These are phyloP conservation scores for Dynastes grantii DNA, from an alignment of 2,888 invertebrate genomes.

Conservation along the genomic window DNA sequence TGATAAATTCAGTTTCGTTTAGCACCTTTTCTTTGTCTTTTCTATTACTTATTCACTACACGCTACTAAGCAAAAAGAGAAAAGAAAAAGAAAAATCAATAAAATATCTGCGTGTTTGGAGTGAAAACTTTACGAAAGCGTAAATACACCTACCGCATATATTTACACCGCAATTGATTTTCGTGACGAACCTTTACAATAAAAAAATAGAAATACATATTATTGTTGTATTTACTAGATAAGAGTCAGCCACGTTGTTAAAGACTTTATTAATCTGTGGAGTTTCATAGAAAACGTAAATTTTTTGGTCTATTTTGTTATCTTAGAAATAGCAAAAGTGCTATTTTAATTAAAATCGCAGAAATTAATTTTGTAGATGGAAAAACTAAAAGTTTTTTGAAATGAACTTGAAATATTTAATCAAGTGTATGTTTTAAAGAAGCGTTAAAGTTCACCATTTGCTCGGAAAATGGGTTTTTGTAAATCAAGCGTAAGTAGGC, in stretches of 20 bases:
- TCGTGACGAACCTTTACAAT: background rate
- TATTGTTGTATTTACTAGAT: background rate
- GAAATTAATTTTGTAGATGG: too few relatives aligned
- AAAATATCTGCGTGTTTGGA: conserved; percentile 2
- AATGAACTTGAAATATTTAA: background rate
- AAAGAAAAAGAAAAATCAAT: conserved; percentile 25
- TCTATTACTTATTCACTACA: background rate
- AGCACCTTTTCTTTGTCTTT: background rate
- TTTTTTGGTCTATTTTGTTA: too few relatives aligned
- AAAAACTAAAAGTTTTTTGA: too few relatives aligned
- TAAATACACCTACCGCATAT: conserved; percentile 11
- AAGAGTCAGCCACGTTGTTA: too few relatives aligned
- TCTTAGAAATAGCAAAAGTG: too few relatives aligned
- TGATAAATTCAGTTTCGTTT: background rate
- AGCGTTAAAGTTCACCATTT: background rate
- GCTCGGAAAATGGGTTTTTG: too few relatives aligned
- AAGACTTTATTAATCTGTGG: too few relatives aligned
- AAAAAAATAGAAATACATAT: conserved; percentile 8
- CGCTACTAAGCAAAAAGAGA: background rate
- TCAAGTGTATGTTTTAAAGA: too few relatives aligned
- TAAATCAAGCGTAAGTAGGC: background rate
- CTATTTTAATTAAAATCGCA: too few relatives aligned
- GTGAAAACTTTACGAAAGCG: conserved; percentile 2
- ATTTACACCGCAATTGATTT: conserved; percentile 13
- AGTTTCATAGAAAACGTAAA: too few relatives aligned